Conservation (phyloP, 2,888 invertebrate genomes). For the Hoplodrina ambigua region DNA sequence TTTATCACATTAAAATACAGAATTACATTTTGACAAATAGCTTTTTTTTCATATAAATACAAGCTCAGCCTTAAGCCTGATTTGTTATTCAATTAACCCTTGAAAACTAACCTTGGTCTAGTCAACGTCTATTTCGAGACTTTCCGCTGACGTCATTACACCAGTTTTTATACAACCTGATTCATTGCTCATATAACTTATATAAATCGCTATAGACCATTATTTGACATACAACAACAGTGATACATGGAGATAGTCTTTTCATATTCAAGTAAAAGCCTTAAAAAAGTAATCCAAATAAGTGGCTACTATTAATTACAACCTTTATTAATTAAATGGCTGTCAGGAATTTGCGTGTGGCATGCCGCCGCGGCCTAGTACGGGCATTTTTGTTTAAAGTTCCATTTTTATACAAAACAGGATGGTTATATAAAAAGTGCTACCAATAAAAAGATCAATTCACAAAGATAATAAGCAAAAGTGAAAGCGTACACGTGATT, state of each 20-base stretch:
- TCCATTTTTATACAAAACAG: slow-evolving; percentile 41
- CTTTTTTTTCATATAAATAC: slow-evolving; percentile 1
- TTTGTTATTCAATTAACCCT: slow-evolving; percentile 36
- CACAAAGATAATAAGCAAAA: slow-evolving; percentile 85
- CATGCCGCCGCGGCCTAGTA: slow-evolving; percentile 60
- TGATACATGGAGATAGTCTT: slow-evolving; percentile 59
- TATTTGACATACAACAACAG: slow-evolving; percentile 50
- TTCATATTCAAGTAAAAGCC: slow-evolving; percentile 58
- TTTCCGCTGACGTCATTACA: slow-evolving; percentile 16
- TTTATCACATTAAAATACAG: not conserved
- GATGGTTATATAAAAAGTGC: slow-evolving; percentile 47
- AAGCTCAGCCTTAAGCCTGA: not conserved
- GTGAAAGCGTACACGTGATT: slow-evolving; percentile 88
- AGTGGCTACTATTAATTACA: slow-evolving; percentile 61
- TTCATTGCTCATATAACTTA: slow-evolving; percentile 16
- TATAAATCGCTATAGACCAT: slow-evolving; percentile 38
- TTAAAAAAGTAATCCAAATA: slow-evolving; percentile 64
- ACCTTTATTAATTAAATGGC: slow-evolving; percentile 62
- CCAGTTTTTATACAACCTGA: slow-evolving; percentile 35
- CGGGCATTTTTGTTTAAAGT: slow-evolving; percentile 34
- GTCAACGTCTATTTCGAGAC: slow-evolving; percentile 40
- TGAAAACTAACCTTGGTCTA: slow-evolving; percentile 39
- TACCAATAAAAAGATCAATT: slow-evolving; percentile 77
- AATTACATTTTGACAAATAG: slow-evolving; percentile 18
- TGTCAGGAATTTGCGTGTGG: slow-evolving; percentile 60